Percentiles rank a stretch among this genome's conserved stretches.
phyloP scores from a whole-genome alignment of 1,140 invertebrate genomes.

The Drosophila pectinifera region DNA sequence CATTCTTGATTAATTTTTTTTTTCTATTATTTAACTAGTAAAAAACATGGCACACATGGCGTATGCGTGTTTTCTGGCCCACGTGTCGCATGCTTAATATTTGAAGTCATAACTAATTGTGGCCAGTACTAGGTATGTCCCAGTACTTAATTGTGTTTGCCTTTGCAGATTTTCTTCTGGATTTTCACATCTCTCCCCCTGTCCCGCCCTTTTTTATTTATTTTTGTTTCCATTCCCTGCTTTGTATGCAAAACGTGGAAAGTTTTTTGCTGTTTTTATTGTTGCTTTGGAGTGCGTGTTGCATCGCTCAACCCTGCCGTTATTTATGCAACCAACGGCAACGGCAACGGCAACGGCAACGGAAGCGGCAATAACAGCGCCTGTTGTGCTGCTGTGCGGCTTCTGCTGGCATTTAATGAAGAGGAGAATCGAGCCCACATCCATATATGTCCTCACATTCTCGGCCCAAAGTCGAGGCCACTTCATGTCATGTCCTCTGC shows the following conservation, averaged over 20 bases:
- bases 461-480: constrained; percentile 65
- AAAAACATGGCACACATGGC: too few species aligned
- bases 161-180: constrained; percentile 4
- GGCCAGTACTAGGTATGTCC: constrained; percentile 1
- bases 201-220: background rate
- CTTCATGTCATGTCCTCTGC: constrained; percentile 57
- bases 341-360: constrained; percentile 11
- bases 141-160: constrained; percentile 2
- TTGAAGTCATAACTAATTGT: too few species aligned
- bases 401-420: constrained; percentile 69
- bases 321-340: constrained; percentile 72
- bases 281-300: constrained; percentile 53
- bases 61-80: background rate
- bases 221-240: constrained; percentile 21
- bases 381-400: constrained; percentile 24
- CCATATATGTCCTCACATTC: background rate
- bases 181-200: background rate
- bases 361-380: constrained; percentile 31
- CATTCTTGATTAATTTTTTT: background rate
- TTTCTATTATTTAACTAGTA: background rate
- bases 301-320: constrained; percentile 55
- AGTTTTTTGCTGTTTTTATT: constrained; percentile 37
- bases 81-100: too few species aligned
- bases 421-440: constrained; percentile 26
- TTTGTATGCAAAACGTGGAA: constrained; percentile 76